Conservation (phyloP, 2,888 invertebrate genomes). For the Sinotaia quadrata region DNA sequence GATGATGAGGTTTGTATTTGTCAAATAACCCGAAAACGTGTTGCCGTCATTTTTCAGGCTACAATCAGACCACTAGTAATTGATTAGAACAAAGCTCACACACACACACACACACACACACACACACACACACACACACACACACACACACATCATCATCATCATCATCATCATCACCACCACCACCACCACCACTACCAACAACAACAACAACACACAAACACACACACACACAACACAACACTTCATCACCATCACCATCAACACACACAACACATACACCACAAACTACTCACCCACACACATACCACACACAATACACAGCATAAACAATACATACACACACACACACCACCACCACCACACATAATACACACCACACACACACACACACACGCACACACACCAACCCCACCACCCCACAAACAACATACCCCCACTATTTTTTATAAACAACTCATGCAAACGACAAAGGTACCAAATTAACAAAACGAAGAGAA, state of each 20-base stretch:
- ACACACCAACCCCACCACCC: neutral
- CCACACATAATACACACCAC: neutral
- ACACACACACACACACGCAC: conserved; percentile 14
- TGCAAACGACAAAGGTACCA: neutral
- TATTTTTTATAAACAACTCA: neutral
- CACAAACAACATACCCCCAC: neutral
- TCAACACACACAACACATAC: neutral
- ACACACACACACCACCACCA: neutral
- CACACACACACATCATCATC: too few relatives aligned
- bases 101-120: conserved; percentile 11
- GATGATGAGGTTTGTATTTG: too few relatives aligned
- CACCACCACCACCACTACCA: neutral
- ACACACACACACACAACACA: neutral
- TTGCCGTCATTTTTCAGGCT: too few relatives aligned
- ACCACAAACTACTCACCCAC: neutral
- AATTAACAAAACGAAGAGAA: neutral
- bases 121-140: conserved; percentile 10
- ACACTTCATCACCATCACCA: neutral
- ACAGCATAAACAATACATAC: neutral
- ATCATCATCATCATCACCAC: neutral
- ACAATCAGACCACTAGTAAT: too few relatives aligned
- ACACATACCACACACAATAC: neutral
- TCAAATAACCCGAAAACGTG: too few relatives aligned
- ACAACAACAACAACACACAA: neutral
- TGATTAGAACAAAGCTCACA: too few relatives aligned